Percentiles rank a stretch among this genome's conserved stretches.
phyloP scores from a whole-genome alignment of 92 coral and sea anemone genomes.

The Bergia puertoricense region DNA sequence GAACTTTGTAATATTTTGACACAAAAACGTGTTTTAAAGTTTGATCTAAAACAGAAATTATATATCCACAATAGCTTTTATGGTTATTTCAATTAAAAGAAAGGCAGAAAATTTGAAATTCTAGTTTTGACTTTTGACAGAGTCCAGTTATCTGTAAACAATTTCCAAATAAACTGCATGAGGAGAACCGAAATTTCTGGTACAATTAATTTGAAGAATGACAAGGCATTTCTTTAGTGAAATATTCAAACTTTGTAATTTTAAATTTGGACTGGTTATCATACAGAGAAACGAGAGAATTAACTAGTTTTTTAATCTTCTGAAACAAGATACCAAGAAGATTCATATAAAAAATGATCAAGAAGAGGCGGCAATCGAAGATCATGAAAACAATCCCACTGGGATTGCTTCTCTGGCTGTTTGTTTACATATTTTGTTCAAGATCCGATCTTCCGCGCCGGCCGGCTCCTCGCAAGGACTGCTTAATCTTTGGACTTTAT shows the following conservation, averaged over 20 bases:
- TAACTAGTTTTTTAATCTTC: background rate
- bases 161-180: no score
- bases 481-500: background rate
- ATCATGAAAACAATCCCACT: no score
- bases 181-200: no score
- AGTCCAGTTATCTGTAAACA: background rate
- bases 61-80: background rate
- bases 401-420: no score
- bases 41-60: no score
- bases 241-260: no score
- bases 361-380: no score
- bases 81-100: background rate
- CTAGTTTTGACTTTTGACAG: background rate
- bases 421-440: no score
- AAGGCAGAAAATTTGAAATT: background rate
- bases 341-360: no score
- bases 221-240: background rate
- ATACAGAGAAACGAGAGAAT: background rate
- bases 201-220: no score
- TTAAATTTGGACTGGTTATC: background rate
- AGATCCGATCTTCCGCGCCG: background rate
- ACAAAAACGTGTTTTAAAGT: no score
- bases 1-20: background rate
- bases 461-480: background rate
- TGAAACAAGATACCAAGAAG: background rate